Base-by-base conservation (phyloP, 2,888 invertebrate genomes). In the Acanthacorydalis orientalis region DNA sequence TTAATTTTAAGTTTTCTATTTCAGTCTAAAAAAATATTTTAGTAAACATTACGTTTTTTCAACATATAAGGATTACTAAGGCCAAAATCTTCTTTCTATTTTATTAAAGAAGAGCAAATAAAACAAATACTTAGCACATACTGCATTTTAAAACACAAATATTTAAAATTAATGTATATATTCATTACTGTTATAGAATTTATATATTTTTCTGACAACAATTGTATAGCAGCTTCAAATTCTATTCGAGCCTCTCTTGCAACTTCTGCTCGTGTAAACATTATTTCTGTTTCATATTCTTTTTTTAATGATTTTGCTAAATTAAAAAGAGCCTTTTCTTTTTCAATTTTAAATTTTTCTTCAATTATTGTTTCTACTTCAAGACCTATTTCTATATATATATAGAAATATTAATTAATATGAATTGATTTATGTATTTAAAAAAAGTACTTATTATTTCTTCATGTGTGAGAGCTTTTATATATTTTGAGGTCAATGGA, bases 401-500 rank as follows among this genome's bases (percentile, higher is more conserved):
- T 1, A 23, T 2, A 31, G 23, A 16, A 4, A 31, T 9, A 6
- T n/a, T n/a, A 43, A 10, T 43, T 42, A 4, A 2, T 12, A 37
- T n/a, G 12, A 37, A 4, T 4, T 4, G 6, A 12, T 43, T 15
- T 33, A 31, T 43, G 12, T 9, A 31, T 16, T 11, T 23, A 4
- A 43, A 4, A 43, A 11, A 52, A 47, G 49, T 57, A 64, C 64
- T 57, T 54, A 65, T 51, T 48, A 67, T 66, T 51, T 64, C 65
- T 55, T 63, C 54, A 51, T 67, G 67, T 1, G 66, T 65, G 32
- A 65, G 52, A 7, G 67, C 66, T 54, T 61, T 60, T 32, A 64
- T 56, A 53, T 63, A 58, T 53, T 62, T 67, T 9, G 57, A 52
- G 1, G 65, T 64, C 15, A 62, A 53, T 4, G 66, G 66, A 7